Conservation (phyloP, 2,888 invertebrate genomes). For the Tinea trinotella region DNA sequence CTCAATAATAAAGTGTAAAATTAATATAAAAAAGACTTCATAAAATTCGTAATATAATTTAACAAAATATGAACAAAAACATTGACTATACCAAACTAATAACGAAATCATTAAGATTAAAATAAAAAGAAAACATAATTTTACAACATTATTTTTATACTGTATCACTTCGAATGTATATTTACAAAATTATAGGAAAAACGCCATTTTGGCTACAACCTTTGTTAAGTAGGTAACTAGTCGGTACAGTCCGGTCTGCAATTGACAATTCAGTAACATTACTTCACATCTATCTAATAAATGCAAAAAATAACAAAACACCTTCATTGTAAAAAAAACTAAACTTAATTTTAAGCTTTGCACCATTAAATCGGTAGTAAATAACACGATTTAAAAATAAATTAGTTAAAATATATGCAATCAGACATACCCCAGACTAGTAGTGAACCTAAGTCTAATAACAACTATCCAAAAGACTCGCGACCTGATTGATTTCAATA, state of each 20-base stretch:
- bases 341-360: not conserved
- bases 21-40: conserved; percentile 22
- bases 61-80: conserved; percentile 56
- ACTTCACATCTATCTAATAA: conserved; percentile 10
- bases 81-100: conserved; percentile 33
- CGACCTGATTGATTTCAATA: too few species aligned
- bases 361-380: conserved; percentile 1
- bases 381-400: not conserved
- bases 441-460: not conserved
- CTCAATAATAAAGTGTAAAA: not conserved
- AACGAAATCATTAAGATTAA: conserved; percentile 32
- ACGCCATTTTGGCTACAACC: conserved; percentile 13
- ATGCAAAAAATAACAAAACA: not conserved
- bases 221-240: conserved; percentile 36
- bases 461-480: not conserved
- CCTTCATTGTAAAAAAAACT: not conserved
- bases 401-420: not conserved
- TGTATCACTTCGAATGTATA: conserved; percentile 22
- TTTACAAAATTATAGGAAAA: conserved; percentile 33
- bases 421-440: conserved; percentile 5
- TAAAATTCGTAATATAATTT: conserved; percentile 67
- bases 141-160: conserved; percentile 32
- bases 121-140: conserved; percentile 40
- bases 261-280: not conserved
- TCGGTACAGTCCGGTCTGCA: conserved; percentile 26